Evolutionary conservation across 2,888 invertebrate species (phyloP).

Genomic region (Melieria omissa): DNA sequence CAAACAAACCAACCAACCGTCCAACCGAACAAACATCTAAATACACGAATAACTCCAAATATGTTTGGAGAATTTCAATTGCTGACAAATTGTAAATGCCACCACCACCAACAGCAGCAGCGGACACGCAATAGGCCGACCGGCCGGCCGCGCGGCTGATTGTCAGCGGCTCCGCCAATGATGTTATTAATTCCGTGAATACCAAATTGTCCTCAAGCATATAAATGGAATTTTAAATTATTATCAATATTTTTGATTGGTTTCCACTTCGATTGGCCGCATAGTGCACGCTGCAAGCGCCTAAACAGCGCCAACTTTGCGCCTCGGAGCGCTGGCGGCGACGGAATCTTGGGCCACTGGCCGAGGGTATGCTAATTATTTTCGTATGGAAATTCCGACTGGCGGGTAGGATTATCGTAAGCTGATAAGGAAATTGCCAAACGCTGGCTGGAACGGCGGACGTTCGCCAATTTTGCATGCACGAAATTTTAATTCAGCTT

Average conservation of each 20-base stretch:
- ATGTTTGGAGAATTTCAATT: slow-evolving; percentile 41
- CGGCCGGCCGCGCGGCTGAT: neutral
- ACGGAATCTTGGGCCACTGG: neutral
- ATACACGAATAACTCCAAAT: slow-evolving; percentile 34
- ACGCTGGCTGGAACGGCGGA: slow-evolving; percentile 37
- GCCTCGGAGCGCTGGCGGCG: neutral
- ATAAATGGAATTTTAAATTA: slow-evolving; percentile 36
- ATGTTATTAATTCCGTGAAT: slow-evolving; percentile 42
- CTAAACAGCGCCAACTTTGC: neutral
- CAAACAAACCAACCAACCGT: neutral
- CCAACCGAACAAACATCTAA: slow-evolving; percentile 1
- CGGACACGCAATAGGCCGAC: neutral
- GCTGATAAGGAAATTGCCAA: slow-evolving; percentile 59
- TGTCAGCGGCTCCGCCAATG: slow-evolving; percentile 24
- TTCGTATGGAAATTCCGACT: slow-evolving; percentile 47
- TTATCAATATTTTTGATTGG: slow-evolving; percentile 34
- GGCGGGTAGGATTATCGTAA: slow-evolving; percentile 52
- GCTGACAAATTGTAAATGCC: slow-evolving; percentile 37
- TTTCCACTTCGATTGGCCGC: slow-evolving; percentile 21
- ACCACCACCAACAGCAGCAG: slow-evolving; percentile 17
- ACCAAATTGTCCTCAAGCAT: slow-evolving; percentile 60
- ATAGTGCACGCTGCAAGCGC: neutral
- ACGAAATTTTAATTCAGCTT: too few species aligned
- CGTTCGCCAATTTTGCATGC: too few species aligned
- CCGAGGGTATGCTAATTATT: slow-evolving; percentile 53